Conservation (phyloP, 1,140 invertebrate genomes). For the Aphelenchoides fujianensis region DNA sequence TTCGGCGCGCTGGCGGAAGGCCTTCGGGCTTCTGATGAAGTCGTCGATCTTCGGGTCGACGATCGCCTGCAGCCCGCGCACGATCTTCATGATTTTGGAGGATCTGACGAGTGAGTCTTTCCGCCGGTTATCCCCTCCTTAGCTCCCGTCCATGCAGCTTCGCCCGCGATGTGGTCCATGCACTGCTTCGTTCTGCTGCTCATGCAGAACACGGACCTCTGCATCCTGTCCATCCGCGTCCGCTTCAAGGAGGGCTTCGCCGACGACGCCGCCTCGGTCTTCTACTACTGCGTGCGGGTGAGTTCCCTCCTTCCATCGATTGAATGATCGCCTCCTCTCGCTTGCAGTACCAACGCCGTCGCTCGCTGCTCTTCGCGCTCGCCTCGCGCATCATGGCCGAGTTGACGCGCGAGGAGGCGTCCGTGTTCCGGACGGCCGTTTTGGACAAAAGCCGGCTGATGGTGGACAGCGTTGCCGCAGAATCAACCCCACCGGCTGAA, state of each 20-base stretch:
- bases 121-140: no score
- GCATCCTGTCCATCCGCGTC: neutral
- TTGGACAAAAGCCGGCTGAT: neutral
- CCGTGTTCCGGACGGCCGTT: neutral
- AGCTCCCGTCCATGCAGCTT: neutral
- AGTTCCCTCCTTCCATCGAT: no score
- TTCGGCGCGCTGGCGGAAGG: no score
- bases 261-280: neutral
- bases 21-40: no score
- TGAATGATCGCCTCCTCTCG: no score
- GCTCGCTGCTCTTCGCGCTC: neutral
- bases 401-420: neutral
- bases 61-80: neutral
- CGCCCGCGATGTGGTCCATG: neutral
- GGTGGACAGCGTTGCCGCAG: no score
- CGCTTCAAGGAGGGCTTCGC: neutral
- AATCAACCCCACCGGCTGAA: no score
- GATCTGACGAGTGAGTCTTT: conserved; percentile 1
- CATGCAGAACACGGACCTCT: neutral
- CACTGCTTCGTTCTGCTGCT: neutral
- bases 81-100: neutral
- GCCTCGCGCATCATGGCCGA: neutral
- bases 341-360: neutral
- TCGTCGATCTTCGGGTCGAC: neutral
- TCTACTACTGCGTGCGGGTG: neutral